A percentile compares a stretch with the other conserved stretches of the same genome.
Evolutionary conservation across 2,113 vertebrate genomes (phyloP).

Genomic region (Labeo rohita): DNA sequence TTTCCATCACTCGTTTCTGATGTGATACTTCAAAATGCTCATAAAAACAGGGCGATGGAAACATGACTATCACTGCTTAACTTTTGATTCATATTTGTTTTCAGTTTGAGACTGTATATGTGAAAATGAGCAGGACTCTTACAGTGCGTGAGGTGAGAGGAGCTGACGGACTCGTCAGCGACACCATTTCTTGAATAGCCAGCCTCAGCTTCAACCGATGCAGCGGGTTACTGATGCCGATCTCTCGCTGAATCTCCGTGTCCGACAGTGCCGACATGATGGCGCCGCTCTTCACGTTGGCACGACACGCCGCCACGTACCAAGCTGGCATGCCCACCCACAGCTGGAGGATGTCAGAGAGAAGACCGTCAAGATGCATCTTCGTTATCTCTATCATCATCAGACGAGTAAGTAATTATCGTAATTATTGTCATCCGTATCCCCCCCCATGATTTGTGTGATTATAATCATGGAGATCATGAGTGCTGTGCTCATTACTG

Average conservation of each 20-base stretch:
- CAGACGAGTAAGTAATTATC: constrained; percentile 29
- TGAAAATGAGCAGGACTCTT: constrained; percentile 67
- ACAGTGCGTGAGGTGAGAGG: constrained; percentile 80
- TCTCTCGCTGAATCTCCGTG: constrained; percentile 97
- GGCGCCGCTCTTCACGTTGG: constrained; percentile 97
- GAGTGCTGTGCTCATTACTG: constrained; percentile 27
- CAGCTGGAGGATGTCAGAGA: constrained; percentile 75
- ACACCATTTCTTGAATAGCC: constrained; percentile 99
- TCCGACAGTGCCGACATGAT: constrained; percentile 97
- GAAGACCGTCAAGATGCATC: constrained; percentile 31
- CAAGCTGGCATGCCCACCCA: constrained; percentile 99
- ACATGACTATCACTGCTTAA: no score
- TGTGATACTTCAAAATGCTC: no score
- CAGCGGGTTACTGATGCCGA: constrained; percentile 96
- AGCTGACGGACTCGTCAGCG: constrained; percentile 92
- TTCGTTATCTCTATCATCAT: constrained; percentile 25
- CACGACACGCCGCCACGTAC: constrained; percentile 95
- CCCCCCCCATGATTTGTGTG: constrained; percentile 33
- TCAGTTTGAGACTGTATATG: not conserved
- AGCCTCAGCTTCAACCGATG: constrained; percentile 93
- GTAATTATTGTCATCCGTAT: constrained; percentile 48
- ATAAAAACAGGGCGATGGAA: no score
- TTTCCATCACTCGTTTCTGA: no score
- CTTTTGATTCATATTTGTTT: not conserved
- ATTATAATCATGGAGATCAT: constrained; percentile 39